These are phyloP conservation scores for Hyppa rectilinea DNA, from an alignment of 2,888 invertebrate genomes.

Conservation along the genomic window DNA sequence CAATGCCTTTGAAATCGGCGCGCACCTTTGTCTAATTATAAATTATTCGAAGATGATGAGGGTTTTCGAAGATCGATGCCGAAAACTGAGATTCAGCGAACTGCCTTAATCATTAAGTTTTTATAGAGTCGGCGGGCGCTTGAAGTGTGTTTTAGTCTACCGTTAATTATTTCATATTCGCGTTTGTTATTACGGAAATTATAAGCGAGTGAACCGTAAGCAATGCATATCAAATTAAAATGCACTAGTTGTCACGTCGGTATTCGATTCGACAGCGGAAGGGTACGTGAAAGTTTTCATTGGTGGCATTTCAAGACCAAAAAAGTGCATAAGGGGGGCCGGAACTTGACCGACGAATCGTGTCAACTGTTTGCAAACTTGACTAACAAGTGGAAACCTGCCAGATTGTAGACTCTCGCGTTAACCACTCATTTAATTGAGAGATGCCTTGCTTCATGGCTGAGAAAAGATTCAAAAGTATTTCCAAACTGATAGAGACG, in stretches of 20 bases:
- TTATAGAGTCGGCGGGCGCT: slow-evolving; percentile 28
- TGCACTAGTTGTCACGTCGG: slow-evolving; percentile 66
- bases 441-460: slow-evolving; percentile 68
- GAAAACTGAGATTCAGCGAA: slow-evolving; percentile 42
- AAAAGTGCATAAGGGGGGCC: slow-evolving; percentile 76
- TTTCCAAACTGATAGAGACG: slow-evolving; percentile 61
- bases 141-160: slow-evolving; percentile 39
- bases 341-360: slow-evolving; percentile 74
- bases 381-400: slow-evolving; percentile 77
- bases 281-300: slow-evolving; percentile 75
- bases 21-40: slow-evolving; percentile 68
- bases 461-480: slow-evolving; percentile 61
- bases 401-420: slow-evolving; percentile 73
- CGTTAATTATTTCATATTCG: slow-evolving; percentile 50
- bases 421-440: slow-evolving; percentile 75
- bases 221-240: slow-evolving; percentile 63
- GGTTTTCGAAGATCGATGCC: slow-evolving; percentile 53
- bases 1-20: slow-evolving; percentile 70
- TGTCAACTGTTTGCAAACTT: slow-evolving; percentile 79
- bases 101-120: slow-evolving; percentile 27
- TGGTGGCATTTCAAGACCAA: slow-evolving; percentile 74
- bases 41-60: slow-evolving; percentile 62
- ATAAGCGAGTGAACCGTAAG: slow-evolving; percentile 53
- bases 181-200: slow-evolving; percentile 41
- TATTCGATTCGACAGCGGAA: slow-evolving; percentile 66